These are phyloP conservation scores for Torymus aiolomorphi DNA, from an alignment of 2,888 invertebrate genomes.

Conservation along the genomic window DNA sequence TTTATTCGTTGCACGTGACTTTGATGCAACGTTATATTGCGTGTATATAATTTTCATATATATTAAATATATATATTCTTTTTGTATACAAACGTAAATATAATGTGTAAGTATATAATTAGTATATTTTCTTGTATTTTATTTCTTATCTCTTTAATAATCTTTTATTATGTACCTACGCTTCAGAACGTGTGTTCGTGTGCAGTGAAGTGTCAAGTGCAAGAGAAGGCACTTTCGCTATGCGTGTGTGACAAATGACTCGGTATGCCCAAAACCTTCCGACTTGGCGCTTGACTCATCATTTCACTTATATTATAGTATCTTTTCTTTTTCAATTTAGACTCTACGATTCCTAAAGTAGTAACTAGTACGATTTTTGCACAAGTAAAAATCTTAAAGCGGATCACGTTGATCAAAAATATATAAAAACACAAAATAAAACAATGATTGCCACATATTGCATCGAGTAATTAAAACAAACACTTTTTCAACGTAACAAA, in stretches of 20 bases:
- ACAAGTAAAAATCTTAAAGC: slow-evolving; percentile 49
- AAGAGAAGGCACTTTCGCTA: slow-evolving; percentile 75
- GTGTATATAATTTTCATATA: slow-evolving; percentile 58
- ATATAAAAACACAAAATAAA: slow-evolving; percentile 47
- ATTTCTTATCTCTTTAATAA: slow-evolving; percentile 49
- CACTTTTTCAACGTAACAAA: slow-evolving; percentile 34
- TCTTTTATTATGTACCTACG: slow-evolving; percentile 53
- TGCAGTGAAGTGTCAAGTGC: slow-evolving; percentile 73
- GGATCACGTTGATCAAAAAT: slow-evolving; percentile 21
- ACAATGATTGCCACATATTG: slow-evolving; percentile 43
- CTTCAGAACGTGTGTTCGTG: slow-evolving; percentile 57
- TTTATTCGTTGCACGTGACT: slow-evolving; percentile 72
- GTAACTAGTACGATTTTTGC: slow-evolving; percentile 54
- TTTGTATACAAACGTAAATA: slow-evolving; percentile 59
- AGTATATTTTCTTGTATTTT: slow-evolving; percentile 58
- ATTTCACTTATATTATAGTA: slow-evolving; percentile 38
- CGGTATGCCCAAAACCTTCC: slow-evolving; percentile 62
- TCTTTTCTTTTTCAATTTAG: slow-evolving; percentile 22
- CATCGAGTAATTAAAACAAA: slow-evolving; percentile 34
- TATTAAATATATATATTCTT: slow-evolving; percentile 56
- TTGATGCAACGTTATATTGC: slow-evolving; percentile 69
- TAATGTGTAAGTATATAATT: slow-evolving; percentile 61
- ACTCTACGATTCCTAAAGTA: slow-evolving; percentile 22
- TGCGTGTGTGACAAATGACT: slow-evolving; percentile 62
- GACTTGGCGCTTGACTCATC: slow-evolving; percentile 55